A percentile compares a stretch with the other conserved stretches of the same genome.
Conservation (phyloP, 2,797 vertebrate species). For the Micrastur ruficollis region DNA sequence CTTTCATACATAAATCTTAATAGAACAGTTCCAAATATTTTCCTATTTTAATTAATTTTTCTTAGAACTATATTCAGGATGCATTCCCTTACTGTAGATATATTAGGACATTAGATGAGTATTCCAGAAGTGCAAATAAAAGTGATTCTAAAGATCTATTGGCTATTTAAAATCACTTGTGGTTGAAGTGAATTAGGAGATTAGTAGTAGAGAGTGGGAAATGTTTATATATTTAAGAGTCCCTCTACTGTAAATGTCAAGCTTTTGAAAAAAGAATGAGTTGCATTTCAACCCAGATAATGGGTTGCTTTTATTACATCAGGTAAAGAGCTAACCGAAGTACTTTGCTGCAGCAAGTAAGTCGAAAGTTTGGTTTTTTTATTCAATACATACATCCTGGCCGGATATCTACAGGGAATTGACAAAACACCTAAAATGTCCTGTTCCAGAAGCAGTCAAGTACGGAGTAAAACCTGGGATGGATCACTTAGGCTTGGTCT, state of each 20-base stretch:
- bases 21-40: neutral
- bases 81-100: neutral
- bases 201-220: neutral
- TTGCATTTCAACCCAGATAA: neutral
- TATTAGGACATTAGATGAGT: neutral
- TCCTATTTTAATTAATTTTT: neutral
- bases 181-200: neutral
- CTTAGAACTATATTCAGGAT: neutral
- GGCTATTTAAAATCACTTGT: neutral
- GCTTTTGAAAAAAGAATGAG: neutral
- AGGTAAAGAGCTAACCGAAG: neutral
- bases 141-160: slow-evolving; percentile 3
- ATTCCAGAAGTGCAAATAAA: neutral
- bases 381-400: neutral
- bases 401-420: neutral
- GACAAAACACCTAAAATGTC: neutral
- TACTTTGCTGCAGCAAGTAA: neutral
- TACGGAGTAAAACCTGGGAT: neutral
- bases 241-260: neutral
- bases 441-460: neutral
- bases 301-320: neutral
- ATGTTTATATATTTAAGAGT: neutral
- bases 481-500: neutral
- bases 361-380: neutral
- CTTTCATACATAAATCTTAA: neutral